Percentiles rank a stretch among this genome's conserved stretches.
phyloP scores from a whole-genome alignment of 2,113 vertebrate species.

The Psittacus erithacus region DNA sequence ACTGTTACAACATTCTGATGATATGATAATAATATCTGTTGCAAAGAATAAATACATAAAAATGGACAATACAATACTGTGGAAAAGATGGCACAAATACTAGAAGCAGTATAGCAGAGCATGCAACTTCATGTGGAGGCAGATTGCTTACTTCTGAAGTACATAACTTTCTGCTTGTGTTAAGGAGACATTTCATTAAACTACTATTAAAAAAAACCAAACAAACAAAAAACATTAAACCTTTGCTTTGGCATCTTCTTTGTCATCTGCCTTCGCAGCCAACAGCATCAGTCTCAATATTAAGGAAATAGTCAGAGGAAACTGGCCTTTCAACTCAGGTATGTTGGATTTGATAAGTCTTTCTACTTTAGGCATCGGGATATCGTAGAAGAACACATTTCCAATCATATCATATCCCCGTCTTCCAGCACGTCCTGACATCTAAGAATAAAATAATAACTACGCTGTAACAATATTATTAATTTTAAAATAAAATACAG shows the following conservation, averaged over 20 bases:
- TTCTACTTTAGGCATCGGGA: slow-evolving; percentile 71
- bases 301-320: slow-evolving; percentile 66
- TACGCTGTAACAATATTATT: not conserved
- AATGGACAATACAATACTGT: not conserved
- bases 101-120: not conserved
- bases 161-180: not conserved
- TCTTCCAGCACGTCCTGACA: slow-evolving; percentile 80
- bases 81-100: not conserved
- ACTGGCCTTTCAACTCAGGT: slow-evolving; percentile 74
- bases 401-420: slow-evolving; percentile 74
- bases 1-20: not conserved
- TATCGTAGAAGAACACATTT: slow-evolving; percentile 76
- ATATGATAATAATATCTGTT: not conserved
- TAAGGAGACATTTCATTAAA: not conserved
- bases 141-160: not conserved
- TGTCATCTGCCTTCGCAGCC: slow-evolving; percentile 67
- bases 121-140: not conserved
- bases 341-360: slow-evolving; percentile 78
- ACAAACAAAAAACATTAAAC: not conserved
- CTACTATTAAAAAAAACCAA: not conserved
- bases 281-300: slow-evolving; percentile 74
- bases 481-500: not conserved
- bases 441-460: slow-evolving; percentile 50
- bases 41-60: not conserved
- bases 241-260: slow-evolving; percentile 72